phyloP scores from a whole-genome alignment of 2,888 invertebrate species.

The Chrysodeixis includens region DNA sequence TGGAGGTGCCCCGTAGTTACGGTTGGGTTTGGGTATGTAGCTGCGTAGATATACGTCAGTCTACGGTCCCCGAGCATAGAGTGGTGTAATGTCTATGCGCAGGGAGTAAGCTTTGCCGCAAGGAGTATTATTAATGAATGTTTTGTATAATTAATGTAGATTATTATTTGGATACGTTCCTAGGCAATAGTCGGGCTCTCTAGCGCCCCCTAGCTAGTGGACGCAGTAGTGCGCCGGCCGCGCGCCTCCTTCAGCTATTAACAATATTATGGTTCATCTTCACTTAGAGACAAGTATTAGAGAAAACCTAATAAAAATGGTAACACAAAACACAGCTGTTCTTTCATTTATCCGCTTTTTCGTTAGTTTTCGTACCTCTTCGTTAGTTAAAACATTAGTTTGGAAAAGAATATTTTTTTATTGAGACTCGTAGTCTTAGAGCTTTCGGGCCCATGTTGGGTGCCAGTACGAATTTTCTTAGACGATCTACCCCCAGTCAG shows the following conservation, averaged over 20 bases:
- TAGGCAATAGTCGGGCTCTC: slow-evolving; percentile 69
- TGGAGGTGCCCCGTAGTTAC: slow-evolving; percentile 71
- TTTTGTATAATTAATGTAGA: slow-evolving; percentile 75
- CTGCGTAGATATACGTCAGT: slow-evolving; percentile 60
- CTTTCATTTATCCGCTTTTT: slow-evolving; percentile 87
- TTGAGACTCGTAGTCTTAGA: slow-evolving; percentile 74
- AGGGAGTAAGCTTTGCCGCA: slow-evolving; percentile 74
- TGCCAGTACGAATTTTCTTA: slow-evolving; percentile 71
- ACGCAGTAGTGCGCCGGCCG: slow-evolving; percentile 80
- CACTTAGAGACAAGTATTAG: slow-evolving; percentile 85
- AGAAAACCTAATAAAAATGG: slow-evolving; percentile 80
- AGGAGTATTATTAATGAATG: slow-evolving; percentile 75
- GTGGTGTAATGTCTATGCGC: slow-evolving; percentile 67
- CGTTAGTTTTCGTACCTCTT: slow-evolving; percentile 77
- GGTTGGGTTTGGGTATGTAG: slow-evolving; percentile 73
- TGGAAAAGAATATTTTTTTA: slow-evolving; percentile 67
- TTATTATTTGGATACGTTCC: slow-evolving; percentile 68
- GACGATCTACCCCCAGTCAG: slow-evolving; percentile 59
- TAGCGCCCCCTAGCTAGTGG: slow-evolving; percentile 77
- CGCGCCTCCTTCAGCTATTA: slow-evolving; percentile 83
- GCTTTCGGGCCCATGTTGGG: slow-evolving; percentile 78
- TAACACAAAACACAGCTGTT: slow-evolving; percentile 85
- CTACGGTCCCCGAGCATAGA: slow-evolving; percentile 71
- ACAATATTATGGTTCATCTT: slow-evolving; percentile 85
- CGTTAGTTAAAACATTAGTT: slow-evolving; percentile 62